These are phyloP conservation scores for Leptobrachium leishanense DNA, from an alignment of 2,113 vertebrate genomes.

Conservation along the genomic window DNA sequence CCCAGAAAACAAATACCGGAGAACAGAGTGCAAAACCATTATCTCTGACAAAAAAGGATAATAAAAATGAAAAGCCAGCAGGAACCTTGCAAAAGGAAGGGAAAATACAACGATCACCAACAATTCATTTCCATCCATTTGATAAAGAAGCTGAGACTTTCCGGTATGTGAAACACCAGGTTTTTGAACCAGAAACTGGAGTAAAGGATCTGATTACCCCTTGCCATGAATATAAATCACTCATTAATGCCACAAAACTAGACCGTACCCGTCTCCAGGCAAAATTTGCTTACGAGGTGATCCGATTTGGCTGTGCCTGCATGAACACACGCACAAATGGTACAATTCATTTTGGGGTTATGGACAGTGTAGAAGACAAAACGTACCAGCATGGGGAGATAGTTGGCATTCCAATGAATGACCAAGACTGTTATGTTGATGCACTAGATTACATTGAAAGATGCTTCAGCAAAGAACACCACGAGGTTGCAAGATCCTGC, in stretches of 20 bases:
- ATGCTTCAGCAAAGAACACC: constrained; percentile 55
- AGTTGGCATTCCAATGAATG: constrained; percentile 63
- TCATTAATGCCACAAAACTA: constrained; percentile 63
- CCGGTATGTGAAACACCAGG: constrained; percentile 67
- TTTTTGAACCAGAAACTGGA: constrained; percentile 78
- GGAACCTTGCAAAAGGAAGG: no score
- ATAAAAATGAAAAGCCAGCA: no score
- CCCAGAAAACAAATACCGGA: no score
- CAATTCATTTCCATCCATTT: constrained; percentile 60
- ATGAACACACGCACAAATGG: constrained; percentile 80
- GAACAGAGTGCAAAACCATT: no score
- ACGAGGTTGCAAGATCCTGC: constrained; percentile 65
- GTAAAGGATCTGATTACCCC: constrained; percentile 66
- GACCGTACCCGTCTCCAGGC: constrained; percentile 63
- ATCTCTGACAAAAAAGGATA: no score
- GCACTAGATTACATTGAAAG: constrained; percentile 69
- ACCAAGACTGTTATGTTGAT: constrained; percentile 67
- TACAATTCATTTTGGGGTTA: constrained; percentile 80
- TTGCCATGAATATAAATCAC: constrained; percentile 80
- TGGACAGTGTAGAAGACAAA: constrained; percentile 66
- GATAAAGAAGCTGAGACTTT: constrained; percentile 57
- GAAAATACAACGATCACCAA: fast-evolving
- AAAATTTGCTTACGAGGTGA: constrained; percentile 74
- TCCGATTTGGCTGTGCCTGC: constrained; percentile 75
- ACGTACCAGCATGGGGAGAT: constrained; percentile 71